Conservation (phyloP, 2,888 invertebrate genomes). For the Cabera pusaria region DNA sequence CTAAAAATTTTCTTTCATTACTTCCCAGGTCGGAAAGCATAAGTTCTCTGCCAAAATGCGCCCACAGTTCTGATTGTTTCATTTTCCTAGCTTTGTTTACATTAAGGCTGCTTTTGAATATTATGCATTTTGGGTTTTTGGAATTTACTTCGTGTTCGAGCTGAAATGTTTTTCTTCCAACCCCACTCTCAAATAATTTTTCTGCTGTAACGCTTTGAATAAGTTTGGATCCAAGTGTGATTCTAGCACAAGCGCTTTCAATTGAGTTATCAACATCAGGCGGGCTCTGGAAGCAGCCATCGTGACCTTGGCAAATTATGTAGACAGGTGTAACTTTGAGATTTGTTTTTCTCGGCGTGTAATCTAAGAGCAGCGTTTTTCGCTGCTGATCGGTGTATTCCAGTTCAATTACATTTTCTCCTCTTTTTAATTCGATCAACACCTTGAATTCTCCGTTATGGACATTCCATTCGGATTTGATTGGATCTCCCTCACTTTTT, state of each 20-base stretch:
- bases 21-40: constrained; percentile 87
- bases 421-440: constrained; percentile 84
- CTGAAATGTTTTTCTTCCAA: constrained; percentile 91
- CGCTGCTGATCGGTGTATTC: constrained; percentile 76
- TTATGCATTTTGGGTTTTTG: constrained; percentile 85
- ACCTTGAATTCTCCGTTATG: constrained; percentile 87
- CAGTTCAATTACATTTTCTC: constrained; percentile 85
- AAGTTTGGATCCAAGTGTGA: constrained; percentile 89
- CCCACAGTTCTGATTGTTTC: constrained; percentile 92
- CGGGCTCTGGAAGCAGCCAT: constrained; percentile 90
- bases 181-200: constrained; percentile 91
- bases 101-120: constrained; percentile 89
- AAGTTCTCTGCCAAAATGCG: constrained; percentile 92
- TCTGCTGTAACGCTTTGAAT: constrained; percentile 95
- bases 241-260: constrained; percentile 89
- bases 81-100: constrained; percentile 88
- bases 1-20: constrained; percentile 92
- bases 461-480: constrained; percentile 83
- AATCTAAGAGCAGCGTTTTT: constrained; percentile 77
- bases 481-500: constrained; percentile 62
- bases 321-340: constrained; percentile 90
- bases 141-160: constrained; percentile 86
- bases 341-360: constrained; percentile 82
- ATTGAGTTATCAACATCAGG: constrained; percentile 84
- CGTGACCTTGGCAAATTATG: constrained; percentile 91